A percentile compares a stretch with the other conserved stretches of the same genome.
Evolutionary conservation across 1,140 invertebrate species (phyloP).

Genomic region (Eciton burchellii): DNA sequence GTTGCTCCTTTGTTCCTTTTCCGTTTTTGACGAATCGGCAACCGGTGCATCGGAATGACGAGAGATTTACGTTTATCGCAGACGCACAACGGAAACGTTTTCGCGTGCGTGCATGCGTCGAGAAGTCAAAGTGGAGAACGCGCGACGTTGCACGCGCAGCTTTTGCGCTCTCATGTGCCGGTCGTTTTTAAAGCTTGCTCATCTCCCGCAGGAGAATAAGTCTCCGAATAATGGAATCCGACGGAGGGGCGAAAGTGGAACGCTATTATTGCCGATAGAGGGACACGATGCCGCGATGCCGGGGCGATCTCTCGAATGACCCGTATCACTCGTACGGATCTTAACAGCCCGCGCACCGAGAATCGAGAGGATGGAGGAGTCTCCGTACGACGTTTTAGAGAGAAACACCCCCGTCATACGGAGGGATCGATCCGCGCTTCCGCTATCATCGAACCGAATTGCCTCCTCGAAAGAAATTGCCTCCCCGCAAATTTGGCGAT

Average conservation of each 20-base stretch:
- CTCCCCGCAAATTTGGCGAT: too few species aligned
- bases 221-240: slow-evolving; percentile 24
- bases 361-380: slow-evolving; percentile 33
- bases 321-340: slow-evolving; percentile 48
- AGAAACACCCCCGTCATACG: slow-evolving; percentile 32
- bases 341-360: slow-evolving; percentile 17
- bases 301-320: slow-evolving; percentile 40
- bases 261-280: slow-evolving; percentile 49
- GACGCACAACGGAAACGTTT: too few species aligned
- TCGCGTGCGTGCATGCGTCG: neutral
- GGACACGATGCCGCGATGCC: slow-evolving; percentile 17
- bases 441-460: neutral
- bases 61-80: too few species aligned
- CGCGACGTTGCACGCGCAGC: neutral
- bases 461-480: neutral
- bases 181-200: slow-evolving; percentile 57
- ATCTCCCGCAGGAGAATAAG: slow-evolving; percentile 70
- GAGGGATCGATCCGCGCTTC: slow-evolving; percentile 17
- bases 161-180: slow-evolving; percentile 51
- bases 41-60: too few species aligned
- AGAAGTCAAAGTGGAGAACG: neutral
- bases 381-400: neutral
- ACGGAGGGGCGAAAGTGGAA: neutral
- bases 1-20: too few species aligned
- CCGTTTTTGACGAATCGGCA: too few species aligned